Base-by-base conservation (phyloP, 2,113 vertebrate genomes). In the Nyctereutes procyonoides region DNA sequence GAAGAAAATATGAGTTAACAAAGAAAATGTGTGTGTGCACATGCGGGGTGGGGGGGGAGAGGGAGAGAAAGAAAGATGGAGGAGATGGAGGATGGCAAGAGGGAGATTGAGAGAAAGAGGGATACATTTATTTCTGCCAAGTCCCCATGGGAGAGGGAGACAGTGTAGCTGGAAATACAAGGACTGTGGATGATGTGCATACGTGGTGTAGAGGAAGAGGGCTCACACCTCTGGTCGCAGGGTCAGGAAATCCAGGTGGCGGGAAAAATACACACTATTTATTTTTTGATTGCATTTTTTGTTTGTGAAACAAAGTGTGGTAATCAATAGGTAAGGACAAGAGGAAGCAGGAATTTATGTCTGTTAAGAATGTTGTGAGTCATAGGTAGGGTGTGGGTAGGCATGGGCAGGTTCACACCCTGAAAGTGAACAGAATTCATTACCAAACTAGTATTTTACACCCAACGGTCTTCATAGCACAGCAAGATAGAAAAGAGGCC, bases 191-290 rank as follows among this genome's bases (percentile, higher is more conserved):
- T 48, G 16, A 10, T 19, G 58, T 84, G 9, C 38, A 48, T 48
- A 11, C 16, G 48, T 55, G 62, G 90, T 73, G 26, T 10, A 62
- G 80, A 93, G 88, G 94, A 82, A 11, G 24, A 88, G 53, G 86
- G 83, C 93, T 97, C 2, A 17, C 81, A 48, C 93, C 97, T 97
- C 98, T 97, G 97, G 94, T 96, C 90, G 62, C 82, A 92, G 0
- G 93, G 89, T 98, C 97, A 96, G 97, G 97, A 98, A 85, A 98
- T 98, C 97, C 97, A 98, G 98, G 98, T 98, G 98, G 99, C 98
- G 99, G 99, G 99, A 98, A 98, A 98, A 99, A 98, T 98, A 96
- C 98, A 98, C 98, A 99, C 98, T 98, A 98, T 99, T 99, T 99
- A 98, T 98, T 99, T 98, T 91, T 43, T 43, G 43, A 43, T 43